Base-by-base conservation (phyloP, 2,888 invertebrate genomes). In the Cryptocheilus praepositus region DNA sequence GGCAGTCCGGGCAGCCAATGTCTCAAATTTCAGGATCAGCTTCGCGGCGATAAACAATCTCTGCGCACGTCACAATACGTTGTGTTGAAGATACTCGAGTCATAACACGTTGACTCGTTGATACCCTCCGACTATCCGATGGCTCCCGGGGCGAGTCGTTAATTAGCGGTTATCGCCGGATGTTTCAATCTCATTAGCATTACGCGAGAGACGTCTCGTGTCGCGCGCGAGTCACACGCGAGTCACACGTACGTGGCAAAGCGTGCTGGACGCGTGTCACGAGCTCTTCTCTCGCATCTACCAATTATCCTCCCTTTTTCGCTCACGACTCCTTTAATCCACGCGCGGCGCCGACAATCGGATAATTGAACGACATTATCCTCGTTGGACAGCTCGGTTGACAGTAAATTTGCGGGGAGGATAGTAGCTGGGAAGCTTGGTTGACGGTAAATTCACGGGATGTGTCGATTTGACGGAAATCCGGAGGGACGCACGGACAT, bases 101-200 rank as follows among this genome's bases (percentile, higher is more conserved):
- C 36, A 36, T 36, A 36, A 36, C 36, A 36, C 36, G 3, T 36
- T 11, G 7, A 36, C 49, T 13, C n/a, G 49, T n/a, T 13, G 49
- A 4, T 18, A 49, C 18, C 18, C 49, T 18, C 8, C 49, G 8
- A 18, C 49, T 16, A 49, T 18, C n/a, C 49, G 8, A 16, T 16
- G n/a, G 18, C 36, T 11, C 58, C 36, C 46, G 43, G 44, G 11
- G 43, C n/a, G 51, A 19, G 46, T 36, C 49, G 43, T 13, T 69
- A 64, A 69, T 69, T 64, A 58, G 36, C 45, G 61, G 15, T 54
- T 25, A 54, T 25, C 54, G 51, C 53, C 61, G 61, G 64, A 69
- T 57, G 58, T 57, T 61, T 61, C 53, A 57, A 54, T 64, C 69
- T 64, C 69, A 64, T 69, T 69, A 69, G 54, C 45, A 49, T 36